Conservation (phyloP, 2,797 vertebrate species). For the Macrochelys suwanniensis region DNA sequence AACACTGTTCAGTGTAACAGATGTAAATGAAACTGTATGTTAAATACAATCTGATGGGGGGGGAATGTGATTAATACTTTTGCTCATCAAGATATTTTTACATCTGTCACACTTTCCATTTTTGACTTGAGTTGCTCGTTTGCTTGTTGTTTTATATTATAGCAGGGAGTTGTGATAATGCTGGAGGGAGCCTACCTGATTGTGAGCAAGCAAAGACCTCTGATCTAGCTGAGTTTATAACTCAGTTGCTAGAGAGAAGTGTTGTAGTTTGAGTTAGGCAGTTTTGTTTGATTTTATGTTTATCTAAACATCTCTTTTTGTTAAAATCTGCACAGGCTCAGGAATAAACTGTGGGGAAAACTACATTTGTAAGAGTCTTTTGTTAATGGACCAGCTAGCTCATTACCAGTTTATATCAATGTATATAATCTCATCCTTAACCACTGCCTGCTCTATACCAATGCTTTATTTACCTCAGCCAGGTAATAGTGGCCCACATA, state of each 20-base stretch:
- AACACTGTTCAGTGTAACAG: not conserved
- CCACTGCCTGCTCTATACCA: not conserved
- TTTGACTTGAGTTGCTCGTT: not conserved
- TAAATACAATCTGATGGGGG: not conserved
- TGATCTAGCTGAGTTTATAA: not conserved
- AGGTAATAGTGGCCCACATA: not conserved
- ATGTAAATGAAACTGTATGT: not conserved
- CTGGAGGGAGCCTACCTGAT: not conserved
- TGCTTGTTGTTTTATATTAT: not conserved
- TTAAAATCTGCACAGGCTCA: conserved; percentile 5
- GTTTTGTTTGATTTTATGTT: not conserved
- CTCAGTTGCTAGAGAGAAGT: not conserved
- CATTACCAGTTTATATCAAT: not conserved
- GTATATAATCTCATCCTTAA: not conserved
- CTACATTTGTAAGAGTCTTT: conserved; percentile 13
- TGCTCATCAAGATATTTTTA: not conserved
- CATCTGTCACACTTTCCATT: conserved; percentile 7
- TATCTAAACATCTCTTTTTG: not conserved
- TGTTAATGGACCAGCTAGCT: not conserved
- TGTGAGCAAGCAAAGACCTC: not conserved
- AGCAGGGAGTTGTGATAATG: not conserved
- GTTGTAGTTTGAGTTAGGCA: not conserved
- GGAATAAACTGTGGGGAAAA: conserved; percentile 41
- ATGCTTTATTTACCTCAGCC: not conserved
- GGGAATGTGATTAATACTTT: not conserved